These are phyloP conservation scores for Stegana nigrithorax DNA, from an alignment of 2,888 invertebrate species.

Conservation along the genomic window DNA sequence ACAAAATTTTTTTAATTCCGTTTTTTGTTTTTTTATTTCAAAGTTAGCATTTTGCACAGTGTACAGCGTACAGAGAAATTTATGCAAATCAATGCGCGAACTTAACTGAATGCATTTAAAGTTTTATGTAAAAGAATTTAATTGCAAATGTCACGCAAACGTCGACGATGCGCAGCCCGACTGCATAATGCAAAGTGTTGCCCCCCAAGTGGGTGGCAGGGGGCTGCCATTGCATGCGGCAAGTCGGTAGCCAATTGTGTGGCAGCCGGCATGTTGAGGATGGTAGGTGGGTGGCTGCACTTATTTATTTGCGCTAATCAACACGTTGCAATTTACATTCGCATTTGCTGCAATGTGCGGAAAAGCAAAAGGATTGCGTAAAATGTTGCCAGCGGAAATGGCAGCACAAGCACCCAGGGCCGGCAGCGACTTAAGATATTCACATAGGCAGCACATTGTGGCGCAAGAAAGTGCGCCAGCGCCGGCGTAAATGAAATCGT, in stretches of 20 bases:
- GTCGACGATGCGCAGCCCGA: neutral
- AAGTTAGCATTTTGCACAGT: too few species aligned
- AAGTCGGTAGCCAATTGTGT: neutral
- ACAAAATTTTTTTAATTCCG: too few species aligned
- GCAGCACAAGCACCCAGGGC: neutral
- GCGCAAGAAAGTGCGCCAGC: too few species aligned
- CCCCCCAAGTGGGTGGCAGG: neutral
- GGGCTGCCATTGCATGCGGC: neutral
- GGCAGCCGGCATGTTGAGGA: neutral
- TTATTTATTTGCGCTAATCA: conserved; percentile 17
- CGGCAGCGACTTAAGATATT: neutral
- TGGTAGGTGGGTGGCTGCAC: neutral
- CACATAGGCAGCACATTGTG: too few species aligned
- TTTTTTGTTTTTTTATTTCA: too few species aligned
- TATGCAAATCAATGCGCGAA: neutral
- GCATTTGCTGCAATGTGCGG: neutral
- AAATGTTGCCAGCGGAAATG: conserved; percentile 14
- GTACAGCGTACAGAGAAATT: too few species aligned
- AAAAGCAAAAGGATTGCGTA: conserved; percentile 5
- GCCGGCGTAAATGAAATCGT: neutral
- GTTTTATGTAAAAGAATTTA: conserved; percentile 5
- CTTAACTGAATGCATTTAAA: conserved; percentile 2
- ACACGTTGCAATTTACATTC: conserved; percentile 14
- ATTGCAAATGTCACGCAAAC: conserved; percentile 12
- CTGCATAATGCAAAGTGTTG: neutral